These are phyloP conservation scores for Dendrolimus punctatus DNA, from an alignment of 1,140 invertebrate species.

Conservation along the genomic window DNA sequence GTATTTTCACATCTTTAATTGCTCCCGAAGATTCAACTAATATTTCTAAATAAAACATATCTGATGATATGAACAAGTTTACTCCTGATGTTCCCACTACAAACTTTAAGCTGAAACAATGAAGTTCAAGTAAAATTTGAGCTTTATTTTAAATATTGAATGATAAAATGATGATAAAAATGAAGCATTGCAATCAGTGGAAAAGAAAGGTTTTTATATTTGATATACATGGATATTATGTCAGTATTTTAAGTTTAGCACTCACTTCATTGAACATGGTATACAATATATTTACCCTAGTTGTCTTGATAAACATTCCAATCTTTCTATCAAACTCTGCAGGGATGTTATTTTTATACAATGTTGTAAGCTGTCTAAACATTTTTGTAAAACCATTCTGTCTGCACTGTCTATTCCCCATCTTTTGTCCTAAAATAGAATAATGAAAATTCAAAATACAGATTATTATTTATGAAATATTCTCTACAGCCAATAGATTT, in stretches of 20 bases:
- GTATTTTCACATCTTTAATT: conserved; percentile 94
- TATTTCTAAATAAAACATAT: conserved; percentile 97
- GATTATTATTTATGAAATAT: too few relatives aligned
- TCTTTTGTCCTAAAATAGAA: conserved; percentile 80
- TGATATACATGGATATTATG: too few relatives aligned
- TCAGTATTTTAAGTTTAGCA: too few relatives aligned
- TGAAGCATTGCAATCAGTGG: too few relatives aligned
- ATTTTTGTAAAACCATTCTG: conserved; percentile 88
- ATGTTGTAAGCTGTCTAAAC: conserved; percentile 92
- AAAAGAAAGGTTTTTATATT: too few relatives aligned
- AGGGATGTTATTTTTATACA: conserved; percentile 94
- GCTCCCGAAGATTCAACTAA: conserved; percentile 85
- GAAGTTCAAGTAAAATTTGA: neutral
- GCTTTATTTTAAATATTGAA: neutral
- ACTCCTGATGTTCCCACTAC: conserved; percentile 80
- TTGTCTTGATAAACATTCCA: conserved; percentile 92
- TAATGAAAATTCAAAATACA: conserved; percentile 1
- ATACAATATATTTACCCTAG: conserved; percentile 75
- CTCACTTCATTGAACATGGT: conserved; percentile 1
- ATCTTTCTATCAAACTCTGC: conserved; percentile 91
- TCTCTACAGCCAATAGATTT: too few relatives aligned
- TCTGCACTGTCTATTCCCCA: conserved; percentile 88
- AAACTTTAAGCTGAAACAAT: conserved; percentile 71
- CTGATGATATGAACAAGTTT: conserved; percentile 93
- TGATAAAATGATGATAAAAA: neutral